These are phyloP conservation scores for Stenotaenia linearis DNA, from an alignment of 2,888 invertebrate species.

Conservation along the genomic window DNA sequence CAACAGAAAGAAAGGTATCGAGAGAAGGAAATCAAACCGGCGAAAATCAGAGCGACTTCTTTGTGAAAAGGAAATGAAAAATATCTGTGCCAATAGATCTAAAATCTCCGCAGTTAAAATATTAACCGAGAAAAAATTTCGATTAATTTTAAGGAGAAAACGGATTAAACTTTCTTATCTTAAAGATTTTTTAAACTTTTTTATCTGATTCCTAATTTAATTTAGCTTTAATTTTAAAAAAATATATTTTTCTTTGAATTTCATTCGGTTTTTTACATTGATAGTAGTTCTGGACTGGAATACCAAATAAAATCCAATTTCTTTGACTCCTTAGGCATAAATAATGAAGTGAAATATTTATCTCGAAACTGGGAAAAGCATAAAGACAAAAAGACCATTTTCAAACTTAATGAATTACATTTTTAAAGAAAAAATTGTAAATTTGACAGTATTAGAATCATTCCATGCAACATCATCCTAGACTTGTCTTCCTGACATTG, in stretches of 20 bases:
- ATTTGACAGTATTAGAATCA: neutral
- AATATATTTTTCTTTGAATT: neutral
- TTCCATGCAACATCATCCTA: neutral
- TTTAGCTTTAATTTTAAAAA: neutral
- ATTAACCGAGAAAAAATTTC: neutral
- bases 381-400: no score
- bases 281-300: neutral
- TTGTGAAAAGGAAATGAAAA: slow-evolving; percentile 23
- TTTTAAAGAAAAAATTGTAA: neutral
- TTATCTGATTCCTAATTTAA: neutral
- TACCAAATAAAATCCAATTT: neutral
- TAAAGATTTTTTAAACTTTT: neutral
- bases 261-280: neutral
- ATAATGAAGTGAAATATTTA: neutral
- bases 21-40: slow-evolving; percentile 10
- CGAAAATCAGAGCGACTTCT: neutral
- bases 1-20: neutral
- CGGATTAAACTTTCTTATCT: no score
- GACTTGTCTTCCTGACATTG: neutral
- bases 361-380: no score
- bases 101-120: neutral
- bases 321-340: neutral
- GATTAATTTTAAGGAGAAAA: neutral
- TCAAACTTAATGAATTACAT: no score
- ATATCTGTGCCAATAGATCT: slow-evolving; percentile 1